Percentiles rank a stretch among this genome's conserved stretches.
phyloP scores from a whole-genome alignment of 2,888 invertebrate species.

The Polymixis flavicincta region DNA sequence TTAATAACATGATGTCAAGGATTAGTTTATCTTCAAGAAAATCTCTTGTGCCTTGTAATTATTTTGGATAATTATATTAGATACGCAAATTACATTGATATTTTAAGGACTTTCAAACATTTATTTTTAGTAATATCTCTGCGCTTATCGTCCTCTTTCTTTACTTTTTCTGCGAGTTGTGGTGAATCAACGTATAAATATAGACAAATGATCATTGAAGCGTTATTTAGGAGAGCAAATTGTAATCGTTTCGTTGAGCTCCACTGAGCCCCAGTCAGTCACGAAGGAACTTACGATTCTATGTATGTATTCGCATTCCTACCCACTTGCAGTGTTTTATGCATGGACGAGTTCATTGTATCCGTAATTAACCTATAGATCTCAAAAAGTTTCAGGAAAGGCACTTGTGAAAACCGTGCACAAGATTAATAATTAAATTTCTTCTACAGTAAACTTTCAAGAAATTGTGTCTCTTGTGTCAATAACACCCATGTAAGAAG shows the following conservation, averaged over 20 bases:
- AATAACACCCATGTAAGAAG: constrained; percentile 9
- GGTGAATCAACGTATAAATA: constrained; percentile 32
- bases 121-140: background rate
- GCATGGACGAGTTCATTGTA: constrained; percentile 55
- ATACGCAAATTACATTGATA: background rate
- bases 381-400: constrained; percentile 52
- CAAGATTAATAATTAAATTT: constrained; percentile 37
- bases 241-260: constrained; percentile 43
- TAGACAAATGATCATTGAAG: constrained; percentile 47
- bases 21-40: constrained; percentile 45
- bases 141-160: background rate
- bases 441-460: constrained; percentile 30
- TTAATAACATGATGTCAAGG: constrained; percentile 27
- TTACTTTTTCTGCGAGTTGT: constrained; percentile 4
- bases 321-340: constrained; percentile 61
- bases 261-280: constrained; percentile 35
- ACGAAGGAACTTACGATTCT: constrained; percentile 45
- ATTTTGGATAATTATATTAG: background rate
- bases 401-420: constrained; percentile 25
- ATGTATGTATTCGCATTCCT: constrained; percentile 63
- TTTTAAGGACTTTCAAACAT: background rate
- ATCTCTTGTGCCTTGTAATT: background rate
- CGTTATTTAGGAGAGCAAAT: constrained; percentile 53
- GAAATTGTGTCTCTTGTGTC: constrained; percentile 26
- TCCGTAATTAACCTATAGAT: constrained; percentile 58